phyloP scores from a whole-genome alignment of 2,888 invertebrate species.

The Ligdia adustata region DNA sequence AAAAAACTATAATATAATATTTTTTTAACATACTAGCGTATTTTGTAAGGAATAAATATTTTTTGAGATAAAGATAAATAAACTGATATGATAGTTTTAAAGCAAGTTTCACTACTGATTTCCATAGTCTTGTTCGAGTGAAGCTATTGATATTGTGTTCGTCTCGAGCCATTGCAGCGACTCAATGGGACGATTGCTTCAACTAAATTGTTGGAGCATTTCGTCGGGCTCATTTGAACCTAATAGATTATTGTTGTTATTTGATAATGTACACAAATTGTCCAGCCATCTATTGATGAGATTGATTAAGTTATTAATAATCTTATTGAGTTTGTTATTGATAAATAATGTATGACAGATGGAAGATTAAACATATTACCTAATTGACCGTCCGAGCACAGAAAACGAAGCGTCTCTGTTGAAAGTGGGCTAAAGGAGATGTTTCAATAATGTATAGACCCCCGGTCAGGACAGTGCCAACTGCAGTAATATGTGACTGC shows the following conservation, averaged over 20 bases:
- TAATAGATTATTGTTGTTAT: constrained; percentile 32
- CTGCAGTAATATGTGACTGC: too few species aligned
- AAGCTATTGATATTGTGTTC: constrained; percentile 38
- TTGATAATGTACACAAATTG: constrained; percentile 29
- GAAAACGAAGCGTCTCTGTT: too few species aligned
- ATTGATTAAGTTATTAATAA: constrained; percentile 6
- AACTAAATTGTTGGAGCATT: constrained; percentile 33
- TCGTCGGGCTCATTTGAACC: constrained; percentile 33
- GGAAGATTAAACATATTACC: too few species aligned
- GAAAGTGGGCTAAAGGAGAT: too few species aligned
- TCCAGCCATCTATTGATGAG: constrained; percentile 26
- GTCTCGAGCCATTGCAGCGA: constrained; percentile 36
- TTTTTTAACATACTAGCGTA: too few species aligned
- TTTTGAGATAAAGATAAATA: too few species aligned
- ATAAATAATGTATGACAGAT: too few species aligned
- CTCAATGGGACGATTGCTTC: constrained; percentile 32
- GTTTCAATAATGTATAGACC: too few species aligned
- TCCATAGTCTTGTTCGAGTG: constrained; percentile 11
- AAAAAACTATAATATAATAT: too few species aligned
- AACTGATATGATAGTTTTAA: not conserved
- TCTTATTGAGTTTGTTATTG: constrained; percentile 2
- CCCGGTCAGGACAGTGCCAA: too few species aligned
- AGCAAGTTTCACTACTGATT: constrained; percentile 7
- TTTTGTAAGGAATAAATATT: too few species aligned
- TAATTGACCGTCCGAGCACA: too few species aligned